Evolutionary conservation across 2,113 vertebrate species (phyloP).

Genomic region (Pavo muticus): DNA sequence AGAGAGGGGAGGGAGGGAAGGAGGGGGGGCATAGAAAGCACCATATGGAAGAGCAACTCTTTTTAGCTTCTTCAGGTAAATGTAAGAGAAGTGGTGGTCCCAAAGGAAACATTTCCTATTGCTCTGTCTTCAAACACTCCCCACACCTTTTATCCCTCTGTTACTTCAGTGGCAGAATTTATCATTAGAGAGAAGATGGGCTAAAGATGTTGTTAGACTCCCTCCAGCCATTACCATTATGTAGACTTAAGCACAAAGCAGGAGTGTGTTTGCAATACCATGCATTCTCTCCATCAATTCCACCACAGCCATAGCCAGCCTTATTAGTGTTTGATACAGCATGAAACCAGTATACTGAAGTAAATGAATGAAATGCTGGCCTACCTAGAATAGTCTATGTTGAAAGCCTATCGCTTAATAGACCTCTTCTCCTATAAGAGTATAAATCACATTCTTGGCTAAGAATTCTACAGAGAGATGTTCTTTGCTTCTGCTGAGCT

Average conservation of each 20-base stretch:
- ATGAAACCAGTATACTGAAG: not conserved
- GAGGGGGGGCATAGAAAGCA: not conserved
- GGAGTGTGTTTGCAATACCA: not conserved
- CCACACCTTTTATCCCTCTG: not conserved
- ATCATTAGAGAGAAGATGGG: not conserved
- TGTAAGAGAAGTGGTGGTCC: not conserved
- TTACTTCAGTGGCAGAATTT: not conserved
- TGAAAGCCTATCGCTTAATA: not conserved
- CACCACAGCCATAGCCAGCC: not conserved
- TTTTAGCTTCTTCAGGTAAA: not conserved
- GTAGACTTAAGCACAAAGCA: not conserved
- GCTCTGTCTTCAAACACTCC: not conserved
- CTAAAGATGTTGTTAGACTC: not conserved
- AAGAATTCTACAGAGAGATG: not conserved
- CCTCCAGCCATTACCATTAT: not conserved
- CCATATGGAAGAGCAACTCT: not conserved
- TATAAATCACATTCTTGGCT: slow-evolving; percentile 1
- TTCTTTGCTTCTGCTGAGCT: not conserved
- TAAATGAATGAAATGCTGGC: not conserved
- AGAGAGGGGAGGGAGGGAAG: not conserved
- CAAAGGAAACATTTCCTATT: not conserved
- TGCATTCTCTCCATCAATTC: not conserved
- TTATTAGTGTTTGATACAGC: not conserved
- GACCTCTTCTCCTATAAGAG: not conserved
- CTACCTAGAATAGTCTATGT: not conserved